These are phyloP conservation scores for Neogobius melanostomus DNA, from an alignment of 2,113 vertebrate species.

Conservation along the genomic window DNA sequence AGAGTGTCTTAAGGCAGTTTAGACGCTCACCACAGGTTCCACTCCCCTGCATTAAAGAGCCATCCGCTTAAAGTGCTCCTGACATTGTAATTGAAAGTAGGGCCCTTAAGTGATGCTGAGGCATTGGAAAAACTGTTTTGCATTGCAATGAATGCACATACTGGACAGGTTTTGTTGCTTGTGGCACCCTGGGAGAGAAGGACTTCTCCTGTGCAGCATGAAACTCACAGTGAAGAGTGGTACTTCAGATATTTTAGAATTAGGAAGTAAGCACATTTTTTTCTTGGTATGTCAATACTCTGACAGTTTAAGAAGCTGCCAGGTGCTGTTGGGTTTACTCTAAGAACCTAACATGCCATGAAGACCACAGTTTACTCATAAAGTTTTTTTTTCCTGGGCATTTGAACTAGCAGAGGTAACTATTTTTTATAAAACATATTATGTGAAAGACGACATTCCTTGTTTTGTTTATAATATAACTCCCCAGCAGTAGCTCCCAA, in stretches of 20 bases:
- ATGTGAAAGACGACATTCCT: too few relatives aligned
- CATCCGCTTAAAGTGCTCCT: slow-evolving; percentile 60
- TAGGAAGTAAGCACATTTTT: slow-evolving; percentile 23
- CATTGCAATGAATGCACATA: slow-evolving; percentile 69
- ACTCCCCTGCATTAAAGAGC: slow-evolving; percentile 52
- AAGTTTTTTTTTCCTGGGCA: too few relatives aligned
- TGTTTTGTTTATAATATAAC: too few relatives aligned
- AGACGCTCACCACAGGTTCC: slow-evolving; percentile 59
- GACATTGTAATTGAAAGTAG: slow-evolving; percentile 78
- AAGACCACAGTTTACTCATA: too few relatives aligned
- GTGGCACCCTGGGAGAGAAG: slow-evolving; percentile 54
- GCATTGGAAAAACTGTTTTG: slow-evolving; percentile 67
- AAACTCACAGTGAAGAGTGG: slow-evolving; percentile 54
- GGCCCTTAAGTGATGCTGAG: slow-evolving; percentile 65
- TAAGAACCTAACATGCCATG: slow-evolving; percentile 4
- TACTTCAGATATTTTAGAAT: slow-evolving; percentile 48
- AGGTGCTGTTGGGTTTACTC: slow-evolving; percentile 31
- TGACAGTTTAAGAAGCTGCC: slow-evolving; percentile 27
- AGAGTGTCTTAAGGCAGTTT: slow-evolving; percentile 51
- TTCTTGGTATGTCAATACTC: slow-evolving; percentile 20
- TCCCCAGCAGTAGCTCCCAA: too few relatives aligned
- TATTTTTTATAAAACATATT: too few relatives aligned
- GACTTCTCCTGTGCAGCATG: slow-evolving; percentile 53
- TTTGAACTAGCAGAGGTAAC: too few relatives aligned
- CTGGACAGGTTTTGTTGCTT: slow-evolving; percentile 67